These are phyloP conservation scores for Theristicus caerulescens DNA, from an alignment of 2,113 vertebrate genomes.

Conservation along the genomic window DNA sequence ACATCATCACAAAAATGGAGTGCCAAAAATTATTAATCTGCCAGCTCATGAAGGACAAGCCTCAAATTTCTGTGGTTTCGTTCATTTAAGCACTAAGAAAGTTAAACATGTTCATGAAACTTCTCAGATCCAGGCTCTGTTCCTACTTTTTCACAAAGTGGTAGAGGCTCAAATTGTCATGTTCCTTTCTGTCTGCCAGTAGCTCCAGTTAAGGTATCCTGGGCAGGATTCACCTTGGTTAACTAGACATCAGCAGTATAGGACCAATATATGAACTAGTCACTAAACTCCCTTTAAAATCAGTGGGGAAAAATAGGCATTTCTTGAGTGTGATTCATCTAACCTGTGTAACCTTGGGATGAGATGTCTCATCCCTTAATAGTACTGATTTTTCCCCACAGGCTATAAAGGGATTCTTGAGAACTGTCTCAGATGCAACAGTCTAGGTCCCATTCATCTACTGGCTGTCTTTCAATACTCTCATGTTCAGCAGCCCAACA, in stretches of 20 bases:
- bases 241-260: background rate
- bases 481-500: background rate
- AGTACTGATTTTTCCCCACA: background rate
- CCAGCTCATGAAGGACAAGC: constrained; percentile 39
- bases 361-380: background rate
- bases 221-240: background rate
- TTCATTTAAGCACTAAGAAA: constrained; percentile 20
- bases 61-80: constrained; percentile 34
- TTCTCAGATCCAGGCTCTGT: background rate
- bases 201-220: background rate
- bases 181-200: background rate
- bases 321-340: background rate
- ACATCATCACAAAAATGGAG: constrained; percentile 42
- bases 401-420: background rate
- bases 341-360: background rate
- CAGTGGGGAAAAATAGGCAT: background rate
- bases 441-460: background rate
- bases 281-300: background rate
- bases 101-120: background rate
- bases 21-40: constrained; percentile 42
- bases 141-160: background rate
- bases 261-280: background rate
- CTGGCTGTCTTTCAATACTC: background rate
- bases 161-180: background rate
- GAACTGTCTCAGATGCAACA: background rate